Percentiles rank a stretch among this genome's conserved stretches.
These are phyloP conservation scores for Polydrusus pterygomalis DNA, from an alignment of 2,888 invertebrate species.

Conservation along the genomic window DNA sequence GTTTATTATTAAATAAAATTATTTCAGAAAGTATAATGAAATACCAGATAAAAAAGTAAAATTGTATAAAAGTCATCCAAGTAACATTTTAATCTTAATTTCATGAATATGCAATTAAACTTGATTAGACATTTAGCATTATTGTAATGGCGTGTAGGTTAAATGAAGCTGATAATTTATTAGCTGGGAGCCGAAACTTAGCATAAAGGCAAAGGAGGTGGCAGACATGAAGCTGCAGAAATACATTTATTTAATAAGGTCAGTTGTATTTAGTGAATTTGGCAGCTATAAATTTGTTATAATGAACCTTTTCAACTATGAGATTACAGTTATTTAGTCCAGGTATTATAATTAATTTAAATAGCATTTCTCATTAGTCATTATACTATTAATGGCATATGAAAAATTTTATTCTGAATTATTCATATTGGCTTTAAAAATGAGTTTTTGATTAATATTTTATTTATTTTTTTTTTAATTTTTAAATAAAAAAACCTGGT, in stretches of 20 bases:
- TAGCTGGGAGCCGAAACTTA: neutral
- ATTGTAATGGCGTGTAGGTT: neutral
- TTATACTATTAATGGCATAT: too few relatives aligned
- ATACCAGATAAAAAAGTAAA: neutral
- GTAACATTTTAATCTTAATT: neutral
- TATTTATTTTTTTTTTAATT: too few relatives aligned
- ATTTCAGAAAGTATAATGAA: too few relatives aligned
- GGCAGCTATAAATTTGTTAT: neutral
- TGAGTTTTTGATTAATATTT: too few relatives aligned
- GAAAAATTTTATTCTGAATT: too few relatives aligned
- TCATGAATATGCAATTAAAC: slow-evolving; percentile 9
- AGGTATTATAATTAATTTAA: too few relatives aligned
- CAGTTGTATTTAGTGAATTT: neutral
- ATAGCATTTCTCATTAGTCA: too few relatives aligned
- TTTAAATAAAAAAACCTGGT: too few relatives aligned
- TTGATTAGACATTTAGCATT: slow-evolving; percentile 12
- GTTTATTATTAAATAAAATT: too few relatives aligned
- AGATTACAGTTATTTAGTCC: neutral
- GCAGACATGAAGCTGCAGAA: neutral
- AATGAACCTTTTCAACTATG: neutral
- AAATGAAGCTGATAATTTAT: slow-evolving; percentile 12
- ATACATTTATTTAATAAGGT: slow-evolving; percentile 7
- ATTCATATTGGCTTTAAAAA: too few relatives aligned
- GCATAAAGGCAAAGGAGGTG: slow-evolving; percentile 13
- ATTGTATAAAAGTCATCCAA: neutral